phyloP scores from a whole-genome alignment of 2,888 invertebrate species.

The Ephialtes manifestator region DNA sequence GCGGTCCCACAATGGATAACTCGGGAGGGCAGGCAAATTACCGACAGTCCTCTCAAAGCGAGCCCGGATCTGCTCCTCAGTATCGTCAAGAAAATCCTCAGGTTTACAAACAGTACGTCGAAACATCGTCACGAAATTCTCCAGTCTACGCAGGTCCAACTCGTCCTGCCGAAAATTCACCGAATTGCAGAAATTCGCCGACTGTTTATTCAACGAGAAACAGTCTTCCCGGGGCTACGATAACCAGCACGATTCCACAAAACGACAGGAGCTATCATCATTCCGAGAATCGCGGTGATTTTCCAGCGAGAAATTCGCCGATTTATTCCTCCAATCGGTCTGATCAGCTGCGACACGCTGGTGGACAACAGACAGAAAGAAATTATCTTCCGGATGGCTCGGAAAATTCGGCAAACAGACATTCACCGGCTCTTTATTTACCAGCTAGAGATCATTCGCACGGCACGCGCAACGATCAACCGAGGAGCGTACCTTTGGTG shows the following conservation, averaged over 20 bases:
- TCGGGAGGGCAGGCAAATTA: conserved; percentile 73
- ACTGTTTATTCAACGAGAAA: conserved; percentile 66
- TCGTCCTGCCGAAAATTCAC: conserved; percentile 72
- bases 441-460: conserved; percentile 60
- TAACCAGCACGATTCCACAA: conserved; percentile 65
- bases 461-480: conserved; percentile 64
- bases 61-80: conserved; percentile 73
- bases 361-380: conserved; percentile 75
- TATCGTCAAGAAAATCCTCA: conserved; percentile 79
- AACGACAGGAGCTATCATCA: conserved; percentile 65
- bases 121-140: conserved; percentile 77
- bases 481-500: conserved; percentile 74
- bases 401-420: conserved; percentile 72
- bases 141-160: conserved; percentile 76
- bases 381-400: conserved; percentile 71
- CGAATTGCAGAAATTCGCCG: conserved; percentile 77
- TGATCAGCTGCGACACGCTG: conserved; percentile 73
- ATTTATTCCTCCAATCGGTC: conserved; percentile 80
- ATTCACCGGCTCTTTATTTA: conserved; percentile 73
- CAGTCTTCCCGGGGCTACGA: conserved; percentile 67
- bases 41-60: conserved; percentile 76
- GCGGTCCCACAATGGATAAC: conserved; percentile 75
- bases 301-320: conserved; percentile 77
- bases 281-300: conserved; percentile 73
- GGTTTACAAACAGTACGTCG: conserved; percentile 79